phyloP scores from a whole-genome alignment of 1,140 invertebrate species.

The Micrasema longulum region DNA sequence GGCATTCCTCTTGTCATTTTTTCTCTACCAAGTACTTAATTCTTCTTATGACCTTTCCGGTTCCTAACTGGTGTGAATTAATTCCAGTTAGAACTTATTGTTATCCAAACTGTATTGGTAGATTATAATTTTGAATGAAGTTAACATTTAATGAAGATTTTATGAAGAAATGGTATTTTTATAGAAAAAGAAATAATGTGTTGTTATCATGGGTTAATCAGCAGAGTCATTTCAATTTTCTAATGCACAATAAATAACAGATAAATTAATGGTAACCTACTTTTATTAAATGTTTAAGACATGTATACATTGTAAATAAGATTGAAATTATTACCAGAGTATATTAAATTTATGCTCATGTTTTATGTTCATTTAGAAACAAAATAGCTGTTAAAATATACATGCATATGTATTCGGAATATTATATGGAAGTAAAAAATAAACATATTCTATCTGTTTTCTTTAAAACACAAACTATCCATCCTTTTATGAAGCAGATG shows the following conservation, averaged over 20 bases:
- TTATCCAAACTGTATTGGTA: slow-evolving; percentile 19
- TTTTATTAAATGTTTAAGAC: slow-evolving; percentile 49
- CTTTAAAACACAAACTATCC: too few species aligned
- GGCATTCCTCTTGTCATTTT: background rate
- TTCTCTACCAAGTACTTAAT: slow-evolving; percentile 34
- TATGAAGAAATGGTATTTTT: slow-evolving; percentile 50
- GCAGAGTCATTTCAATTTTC: slow-evolving; percentile 47
- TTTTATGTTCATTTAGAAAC: slow-evolving; percentile 49
- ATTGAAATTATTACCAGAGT: slow-evolving; percentile 49
- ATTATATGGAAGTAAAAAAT: slow-evolving; percentile 47
- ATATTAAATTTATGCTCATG: slow-evolving; percentile 48
- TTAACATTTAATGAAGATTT: slow-evolving; percentile 41
- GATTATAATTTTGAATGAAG: slow-evolving; percentile 24
- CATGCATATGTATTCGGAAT: slow-evolving; percentile 46
- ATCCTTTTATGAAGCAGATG: too few species aligned
- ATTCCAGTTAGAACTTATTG: slow-evolving; percentile 28
- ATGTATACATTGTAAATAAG: slow-evolving; percentile 52
- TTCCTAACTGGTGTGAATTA: slow-evolving; percentile 8
- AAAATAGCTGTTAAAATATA: slow-evolving; percentile 51
- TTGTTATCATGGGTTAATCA: slow-evolving; percentile 34
- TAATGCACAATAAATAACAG: slow-evolving; percentile 53
- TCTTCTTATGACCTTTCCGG: slow-evolving; percentile 34
- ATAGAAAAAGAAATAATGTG: slow-evolving; percentile 45
- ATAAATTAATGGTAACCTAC: slow-evolving; percentile 38
- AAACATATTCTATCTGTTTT: background rate